These are phyloP conservation scores for Cassiopea andromeda DNA, from an alignment of 30 jellyfish, hydroid and myxozoan genomes.

Conservation along the genomic window DNA sequence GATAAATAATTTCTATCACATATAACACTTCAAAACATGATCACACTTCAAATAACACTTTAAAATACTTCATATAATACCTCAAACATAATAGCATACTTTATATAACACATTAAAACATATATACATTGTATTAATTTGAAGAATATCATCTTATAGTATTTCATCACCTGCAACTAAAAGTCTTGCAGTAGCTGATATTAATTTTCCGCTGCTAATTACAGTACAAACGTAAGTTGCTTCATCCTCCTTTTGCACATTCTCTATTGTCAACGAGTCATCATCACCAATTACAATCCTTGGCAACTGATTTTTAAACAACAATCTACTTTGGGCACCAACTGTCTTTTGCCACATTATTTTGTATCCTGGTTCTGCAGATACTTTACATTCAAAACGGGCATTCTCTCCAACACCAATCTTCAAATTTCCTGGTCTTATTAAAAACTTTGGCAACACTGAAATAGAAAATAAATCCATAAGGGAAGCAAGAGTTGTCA, in stretches of 20 bases:
- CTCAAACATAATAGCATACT: too few relatives aligned
- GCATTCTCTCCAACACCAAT: slow-evolving; percentile 91
- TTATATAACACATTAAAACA: too few relatives aligned
- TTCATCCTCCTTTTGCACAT: slow-evolving; percentile 76
- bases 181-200: slow-evolving; percentile 77
- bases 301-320: slow-evolving; percentile 39
- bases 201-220: slow-evolving; percentile 44
- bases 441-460: slow-evolving; percentile 79
- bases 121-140: too few relatives aligned
- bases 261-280: slow-evolving; percentile 50
- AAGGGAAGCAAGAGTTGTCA: background rate
- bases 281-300: slow-evolving; percentile 34
- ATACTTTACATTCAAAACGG: slow-evolving; percentile 79
- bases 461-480: background rate
- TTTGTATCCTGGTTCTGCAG: slow-evolving; percentile 73
- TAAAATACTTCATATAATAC: too few relatives aligned
- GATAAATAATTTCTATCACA: too few relatives aligned
- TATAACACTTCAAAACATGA: too few relatives aligned
- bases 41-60: too few relatives aligned
- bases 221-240: slow-evolving; percentile 79
- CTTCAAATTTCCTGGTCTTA: slow-evolving; percentile 77
- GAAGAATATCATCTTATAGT: too few relatives aligned
- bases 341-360: slow-evolving; percentile 65
- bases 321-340: slow-evolving; percentile 55
- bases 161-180: slow-evolving; percentile 87